phyloP scores from a whole-genome alignment of 2,888 invertebrate species.

The Pilophorus perplexus region DNA sequence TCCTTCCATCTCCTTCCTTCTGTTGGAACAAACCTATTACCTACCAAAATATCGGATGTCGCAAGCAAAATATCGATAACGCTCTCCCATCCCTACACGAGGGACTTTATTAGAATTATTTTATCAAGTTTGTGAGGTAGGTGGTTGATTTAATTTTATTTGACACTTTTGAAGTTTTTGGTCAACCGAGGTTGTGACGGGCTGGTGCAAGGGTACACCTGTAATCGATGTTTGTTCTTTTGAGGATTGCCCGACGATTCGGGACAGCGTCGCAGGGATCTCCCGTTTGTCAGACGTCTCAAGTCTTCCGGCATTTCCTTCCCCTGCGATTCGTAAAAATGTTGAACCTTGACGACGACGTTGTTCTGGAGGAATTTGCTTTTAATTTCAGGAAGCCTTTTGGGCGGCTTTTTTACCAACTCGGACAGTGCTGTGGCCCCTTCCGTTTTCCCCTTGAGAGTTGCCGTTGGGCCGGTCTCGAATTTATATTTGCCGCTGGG shows the following conservation, averaged over 20 bases:
- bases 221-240: not conserved
- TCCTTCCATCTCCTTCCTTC: too few relatives aligned
- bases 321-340: slow-evolving; percentile 15
- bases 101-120: too few relatives aligned
- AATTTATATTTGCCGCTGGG: slow-evolving; percentile 1
- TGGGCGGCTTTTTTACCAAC: not conserved
- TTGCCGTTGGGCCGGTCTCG: too few relatives aligned
- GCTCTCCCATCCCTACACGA: too few relatives aligned
- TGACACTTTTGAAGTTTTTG: too few relatives aligned
- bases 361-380: slow-evolving; percentile 10
- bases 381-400: not conserved
- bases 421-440: not conserved
- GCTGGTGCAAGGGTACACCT: slow-evolving; percentile 16
- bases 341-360: slow-evolving; percentile 5
- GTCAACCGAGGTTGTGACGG: too few relatives aligned
- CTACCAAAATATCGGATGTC: too few relatives aligned
- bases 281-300: not conserved
- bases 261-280: not conserved
- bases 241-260: not conserved
- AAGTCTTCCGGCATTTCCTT: slow-evolving; percentile 8
- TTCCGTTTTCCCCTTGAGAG: too few relatives aligned
- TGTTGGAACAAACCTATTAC: too few relatives aligned
- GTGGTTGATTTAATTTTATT: too few relatives aligned
- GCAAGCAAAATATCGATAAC: too few relatives aligned
- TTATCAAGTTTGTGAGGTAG: too few relatives aligned